Conservation (phyloP, 2,888 invertebrate genomes). For the Limnephilus auricula region DNA sequence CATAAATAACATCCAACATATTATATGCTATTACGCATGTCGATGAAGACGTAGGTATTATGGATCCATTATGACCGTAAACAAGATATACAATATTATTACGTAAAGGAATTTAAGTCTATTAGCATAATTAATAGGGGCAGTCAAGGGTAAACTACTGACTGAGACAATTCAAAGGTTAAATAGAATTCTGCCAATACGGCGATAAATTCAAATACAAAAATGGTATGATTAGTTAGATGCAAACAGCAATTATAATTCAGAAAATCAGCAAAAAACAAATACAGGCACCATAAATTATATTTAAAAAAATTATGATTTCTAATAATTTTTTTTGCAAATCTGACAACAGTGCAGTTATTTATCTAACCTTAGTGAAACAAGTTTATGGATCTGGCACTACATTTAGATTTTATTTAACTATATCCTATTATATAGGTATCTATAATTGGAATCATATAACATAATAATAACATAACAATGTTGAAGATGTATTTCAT, state of each 20-base stretch:
- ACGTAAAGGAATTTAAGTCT: background rate
- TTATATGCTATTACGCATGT: background rate
- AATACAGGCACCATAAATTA: background rate
- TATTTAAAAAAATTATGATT: background rate
- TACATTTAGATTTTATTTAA: too few relatives aligned
- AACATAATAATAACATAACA: too few relatives aligned
- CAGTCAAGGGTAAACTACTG: background rate
- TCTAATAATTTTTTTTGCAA: too few relatives aligned
- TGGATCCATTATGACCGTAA: background rate
- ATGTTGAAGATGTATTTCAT: too few relatives aligned
- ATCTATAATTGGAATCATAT: too few relatives aligned
- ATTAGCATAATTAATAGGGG: background rate
- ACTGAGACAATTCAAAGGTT: background rate
- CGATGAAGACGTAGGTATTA: background rate
- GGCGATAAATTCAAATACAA: background rate
- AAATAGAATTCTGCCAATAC: background rate
- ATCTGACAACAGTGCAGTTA: too few relatives aligned
- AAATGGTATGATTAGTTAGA: background rate
- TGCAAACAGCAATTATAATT: background rate
- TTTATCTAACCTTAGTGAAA: too few relatives aligned
- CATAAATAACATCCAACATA: background rate
- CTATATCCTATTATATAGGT: too few relatives aligned
- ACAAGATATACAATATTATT: background rate
- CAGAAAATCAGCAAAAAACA: background rate
- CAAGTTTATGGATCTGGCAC: too few relatives aligned